Evolutionary conservation across 2,888 invertebrate species (phyloP).

Genomic region (Dynastes grantii): DNA sequence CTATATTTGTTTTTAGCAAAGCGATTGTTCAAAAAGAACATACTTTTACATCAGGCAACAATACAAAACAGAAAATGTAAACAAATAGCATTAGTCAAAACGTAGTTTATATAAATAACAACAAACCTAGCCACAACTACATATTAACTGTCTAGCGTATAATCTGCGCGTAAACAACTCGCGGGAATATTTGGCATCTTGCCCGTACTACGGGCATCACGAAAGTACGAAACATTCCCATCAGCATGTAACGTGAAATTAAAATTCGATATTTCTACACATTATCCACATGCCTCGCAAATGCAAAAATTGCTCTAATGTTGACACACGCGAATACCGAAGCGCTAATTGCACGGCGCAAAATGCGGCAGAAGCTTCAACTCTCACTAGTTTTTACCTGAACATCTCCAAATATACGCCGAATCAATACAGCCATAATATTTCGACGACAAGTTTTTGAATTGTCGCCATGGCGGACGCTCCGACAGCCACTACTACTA

Average conservation of each 20-base stretch:
- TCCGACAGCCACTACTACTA: conserved; percentile 36
- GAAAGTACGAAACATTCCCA: conserved; percentile 14
- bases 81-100: conserved; percentile 3
- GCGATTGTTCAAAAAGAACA: too few relatives aligned
- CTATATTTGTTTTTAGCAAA: too few relatives aligned
- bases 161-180: conserved; percentile 24
- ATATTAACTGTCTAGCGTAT: conserved; percentile 22
- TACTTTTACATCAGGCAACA: too few relatives aligned
- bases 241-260: conserved; percentile 22
- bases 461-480: conserved; percentile 44
- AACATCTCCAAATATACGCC: conserved; percentile 89
- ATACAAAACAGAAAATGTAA: neutral
- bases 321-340: conserved; percentile 3
- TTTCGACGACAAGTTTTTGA: conserved; percentile 75
- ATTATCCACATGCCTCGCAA: neutral
- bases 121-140: conserved; percentile 34
- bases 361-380: conserved; percentile 4
- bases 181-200: conserved; percentile 27
- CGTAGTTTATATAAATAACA: conserved; percentile 20
- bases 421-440: conserved; percentile 90
- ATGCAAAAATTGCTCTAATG: conserved; percentile 4
- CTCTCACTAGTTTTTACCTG: conserved; percentile 74
- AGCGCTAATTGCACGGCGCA: conserved; percentile 7
- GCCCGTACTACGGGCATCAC: conserved; percentile 16
- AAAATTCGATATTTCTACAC: conserved; percentile 12